Conservation (phyloP, 2,113 vertebrate genomes). For the Callochromis pleurospilus region DNA sequence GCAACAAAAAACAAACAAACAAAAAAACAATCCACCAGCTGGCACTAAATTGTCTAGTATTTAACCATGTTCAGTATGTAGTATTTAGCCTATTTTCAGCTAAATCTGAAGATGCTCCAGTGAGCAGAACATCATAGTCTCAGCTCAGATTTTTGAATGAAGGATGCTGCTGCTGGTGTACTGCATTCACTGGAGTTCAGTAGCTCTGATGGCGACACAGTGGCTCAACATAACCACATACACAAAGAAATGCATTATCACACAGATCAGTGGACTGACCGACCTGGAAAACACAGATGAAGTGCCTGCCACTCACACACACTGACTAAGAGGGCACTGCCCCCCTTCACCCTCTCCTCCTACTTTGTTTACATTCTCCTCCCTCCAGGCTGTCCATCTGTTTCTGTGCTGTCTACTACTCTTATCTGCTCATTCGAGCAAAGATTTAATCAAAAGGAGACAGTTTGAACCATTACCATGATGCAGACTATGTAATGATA, state of each 20-base stretch:
- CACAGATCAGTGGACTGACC: slow-evolving; percentile 26
- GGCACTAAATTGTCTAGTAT: background rate
- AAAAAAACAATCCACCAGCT: background rate
- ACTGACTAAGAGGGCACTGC: background rate
- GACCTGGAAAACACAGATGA: slow-evolving; percentile 48
- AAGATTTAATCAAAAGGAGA: background rate
- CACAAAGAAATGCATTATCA: slow-evolving; percentile 37
- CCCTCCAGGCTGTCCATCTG: slow-evolving; percentile 46
- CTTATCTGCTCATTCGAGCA: background rate
- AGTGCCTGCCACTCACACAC: background rate
- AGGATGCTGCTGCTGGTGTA: background rate
- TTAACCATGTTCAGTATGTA: background rate
- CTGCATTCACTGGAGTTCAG: background rate
- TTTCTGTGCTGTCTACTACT: background rate
- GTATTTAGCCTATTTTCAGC: background rate
- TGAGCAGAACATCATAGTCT: background rate
- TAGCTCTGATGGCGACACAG: background rate
- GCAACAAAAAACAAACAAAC: background rate
- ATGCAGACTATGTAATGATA: background rate
- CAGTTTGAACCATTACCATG: background rate
- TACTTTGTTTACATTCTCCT: slow-evolving; percentile 41
- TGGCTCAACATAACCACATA: background rate
- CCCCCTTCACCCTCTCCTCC: background rate
- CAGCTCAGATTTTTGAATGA: background rate
- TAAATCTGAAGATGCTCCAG: background rate